Base-by-base conservation (phyloP, 2,888 invertebrate species). In the Horisme vitalbata region DNA sequence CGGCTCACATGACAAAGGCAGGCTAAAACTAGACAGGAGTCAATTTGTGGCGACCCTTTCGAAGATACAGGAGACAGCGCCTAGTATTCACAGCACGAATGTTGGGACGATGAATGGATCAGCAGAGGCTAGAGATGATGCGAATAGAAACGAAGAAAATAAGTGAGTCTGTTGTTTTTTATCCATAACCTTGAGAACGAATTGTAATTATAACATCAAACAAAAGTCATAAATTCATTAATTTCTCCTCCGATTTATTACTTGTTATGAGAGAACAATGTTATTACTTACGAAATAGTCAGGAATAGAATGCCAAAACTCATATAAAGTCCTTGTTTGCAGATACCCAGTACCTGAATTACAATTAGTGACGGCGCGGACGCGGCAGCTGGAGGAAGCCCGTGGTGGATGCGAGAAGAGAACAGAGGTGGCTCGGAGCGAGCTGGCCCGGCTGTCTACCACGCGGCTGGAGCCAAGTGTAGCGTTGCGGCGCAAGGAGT, bases 401-500 rank as follows among this genome's bases (percentile, higher is more conserved):
- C 83, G 92, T 1, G 92, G 92, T 28, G 93, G 93, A 57, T 78
- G 91, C 26, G 91, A 91, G 49, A 91, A 93, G 59, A 90, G 94
- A 38, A 94, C 93, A 15, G 93, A 92, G 63, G 91, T 92, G 35
- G 94, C 92, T 57, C 91, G 92, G 41, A 94, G 94, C 61, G 94
- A 95, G 70, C 81, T 94, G 61, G 91, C 92, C 26, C 79, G 93
- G 33, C 78, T 95, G 33, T 92, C 93, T 48, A 91, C 92, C 65
- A 93, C 95, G 66, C 85, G 91, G 27, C 92, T 93, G 32, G 93
- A 93, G 59, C 94, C 95, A 15, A 94, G 94, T 69, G 95, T 95
- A n/a, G 94, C 93, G 38, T 91, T 93, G 46, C 82, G 94, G 6
- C 91, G 94, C 50, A 91, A 92, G 64, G 95, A 95, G 79, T 95